These are phyloP conservation scores for Clarias macrocephalus DNA, from an alignment of 2,113 vertebrate species.

Conservation along the genomic window DNA sequence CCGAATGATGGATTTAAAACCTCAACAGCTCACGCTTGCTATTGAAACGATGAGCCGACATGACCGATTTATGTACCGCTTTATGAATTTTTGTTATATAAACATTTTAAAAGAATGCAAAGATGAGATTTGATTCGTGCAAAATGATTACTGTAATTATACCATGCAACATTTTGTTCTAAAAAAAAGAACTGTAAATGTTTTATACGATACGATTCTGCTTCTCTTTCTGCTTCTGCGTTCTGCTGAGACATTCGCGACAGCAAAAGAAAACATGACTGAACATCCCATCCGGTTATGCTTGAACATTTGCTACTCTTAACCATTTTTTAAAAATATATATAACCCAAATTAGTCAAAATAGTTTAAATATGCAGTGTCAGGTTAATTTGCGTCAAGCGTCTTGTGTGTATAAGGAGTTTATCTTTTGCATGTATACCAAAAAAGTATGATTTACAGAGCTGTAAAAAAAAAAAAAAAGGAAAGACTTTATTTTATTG, in stretches of 20 bases:
- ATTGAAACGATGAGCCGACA: slow-evolving; percentile 46
- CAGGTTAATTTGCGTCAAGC: not conserved
- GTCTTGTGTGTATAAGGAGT: not conserved
- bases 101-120: not conserved
- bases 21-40: slow-evolving; percentile 61
- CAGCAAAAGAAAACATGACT: not conserved
- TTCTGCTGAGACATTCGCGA: not conserved
- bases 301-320: not conserved
- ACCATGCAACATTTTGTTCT: not conserved
- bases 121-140: not conserved
- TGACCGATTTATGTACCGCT: not conserved
- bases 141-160: not conserved
- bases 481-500: no score
- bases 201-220: not conserved
- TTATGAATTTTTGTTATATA: not conserved
- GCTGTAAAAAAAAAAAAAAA: no score
- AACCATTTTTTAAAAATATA: not conserved
- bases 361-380: not conserved
- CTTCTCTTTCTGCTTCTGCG: not conserved
- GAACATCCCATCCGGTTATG: not conserved
- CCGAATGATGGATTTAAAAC: slow-evolving; percentile 76
- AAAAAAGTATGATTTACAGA: not conserved
- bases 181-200: not conserved
- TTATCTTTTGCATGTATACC: not conserved
- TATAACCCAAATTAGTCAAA: not conserved